phyloP scores from a whole-genome alignment of 35 echinoderm and acorn worm species.

The Apostichopus parvimensis region DNA sequence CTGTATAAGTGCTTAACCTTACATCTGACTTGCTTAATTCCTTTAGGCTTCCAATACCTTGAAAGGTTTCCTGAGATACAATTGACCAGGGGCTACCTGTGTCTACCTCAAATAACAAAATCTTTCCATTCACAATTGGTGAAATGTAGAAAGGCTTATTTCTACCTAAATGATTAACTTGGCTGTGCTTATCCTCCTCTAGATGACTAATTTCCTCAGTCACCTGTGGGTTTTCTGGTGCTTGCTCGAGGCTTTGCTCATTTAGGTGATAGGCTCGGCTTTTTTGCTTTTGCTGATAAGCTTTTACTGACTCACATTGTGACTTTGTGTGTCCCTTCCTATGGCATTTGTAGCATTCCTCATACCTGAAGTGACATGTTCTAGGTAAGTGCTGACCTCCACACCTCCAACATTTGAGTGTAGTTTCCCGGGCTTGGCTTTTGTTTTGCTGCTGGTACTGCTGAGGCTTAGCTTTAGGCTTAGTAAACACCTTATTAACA shows the following conservation, averaged over 20 bases:
- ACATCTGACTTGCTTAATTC: slow-evolving; percentile 4
- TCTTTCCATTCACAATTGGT: neutral
- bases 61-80: neutral
- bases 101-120: slow-evolving; percentile 24
- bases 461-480: neutral
- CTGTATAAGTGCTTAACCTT: slow-evolving; percentile 3
- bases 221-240: neutral
- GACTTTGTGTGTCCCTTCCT: slow-evolving; percentile 16
- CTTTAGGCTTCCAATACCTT: neutral
- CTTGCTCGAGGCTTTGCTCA: neutral
- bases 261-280: neutral
- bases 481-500: slow-evolving; percentile 1
- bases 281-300: neutral
- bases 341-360: slow-evolving; percentile 46
- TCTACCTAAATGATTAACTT: slow-evolving; percentile 2
- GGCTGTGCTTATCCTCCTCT: neutral
- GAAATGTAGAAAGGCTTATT: slow-evolving; percentile 11
- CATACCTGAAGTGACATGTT: slow-evolving; percentile 6
- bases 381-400: neutral
- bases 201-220: slow-evolving; percentile 34
- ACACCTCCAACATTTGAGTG: slow-evolving; percentile 30
- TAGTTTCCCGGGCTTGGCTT: neutral
- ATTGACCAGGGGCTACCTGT: slow-evolving; percentile 55
- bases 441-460: neutral
- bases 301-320: slow-evolving; percentile 6